A percentile compares a stretch with the other conserved stretches of the same genome.
Evolutionary conservation across 2,888 invertebrate genomes (phyloP).

Genomic region (Platycheirus albimanus): DNA sequence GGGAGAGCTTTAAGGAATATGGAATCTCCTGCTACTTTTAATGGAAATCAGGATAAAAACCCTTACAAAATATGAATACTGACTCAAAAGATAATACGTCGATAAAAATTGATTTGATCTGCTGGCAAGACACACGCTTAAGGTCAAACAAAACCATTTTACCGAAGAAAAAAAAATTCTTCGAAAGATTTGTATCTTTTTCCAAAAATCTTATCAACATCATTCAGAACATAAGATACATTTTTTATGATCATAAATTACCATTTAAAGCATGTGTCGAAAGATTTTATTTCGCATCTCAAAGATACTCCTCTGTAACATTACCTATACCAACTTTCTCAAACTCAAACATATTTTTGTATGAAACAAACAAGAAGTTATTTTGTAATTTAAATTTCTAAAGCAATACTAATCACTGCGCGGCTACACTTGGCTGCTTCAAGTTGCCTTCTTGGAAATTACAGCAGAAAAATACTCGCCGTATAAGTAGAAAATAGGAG

Average conservation of each 20-base stretch:
- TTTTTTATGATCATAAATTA: neutral
- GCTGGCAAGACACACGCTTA: too few relatives aligned
- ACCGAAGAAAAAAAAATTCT: neutral
- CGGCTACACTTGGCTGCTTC: neutral
- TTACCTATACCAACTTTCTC: neutral
- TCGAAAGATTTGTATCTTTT: constrained; percentile 6
- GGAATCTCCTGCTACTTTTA: too few relatives aligned
- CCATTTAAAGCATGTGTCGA: neutral
- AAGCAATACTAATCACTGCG: constrained; percentile 38
- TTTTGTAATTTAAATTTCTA: constrained; percentile 44
- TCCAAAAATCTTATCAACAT: neutral
- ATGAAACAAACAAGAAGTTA: constrained; percentile 22
- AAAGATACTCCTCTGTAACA: neutral
- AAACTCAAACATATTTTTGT: neutral
- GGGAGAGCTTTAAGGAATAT: too few relatives aligned
- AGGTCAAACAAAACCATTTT: constrained; percentile 32
- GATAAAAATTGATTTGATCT: too few relatives aligned
- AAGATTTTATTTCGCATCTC: neutral
- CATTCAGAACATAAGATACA: neutral
- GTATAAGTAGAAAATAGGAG: neutral
- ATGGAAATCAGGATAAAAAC: too few relatives aligned
- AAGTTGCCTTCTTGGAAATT: neutral
- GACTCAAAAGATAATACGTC: too few relatives aligned
- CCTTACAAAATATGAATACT: too few relatives aligned
- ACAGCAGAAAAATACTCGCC: neutral